A percentile compares a stretch with the other conserved stretches of the same genome.
Evolutionary conservation across 2,113 vertebrate genomes (phyloP).

Genomic region (Pterocles orientalis): DNA sequence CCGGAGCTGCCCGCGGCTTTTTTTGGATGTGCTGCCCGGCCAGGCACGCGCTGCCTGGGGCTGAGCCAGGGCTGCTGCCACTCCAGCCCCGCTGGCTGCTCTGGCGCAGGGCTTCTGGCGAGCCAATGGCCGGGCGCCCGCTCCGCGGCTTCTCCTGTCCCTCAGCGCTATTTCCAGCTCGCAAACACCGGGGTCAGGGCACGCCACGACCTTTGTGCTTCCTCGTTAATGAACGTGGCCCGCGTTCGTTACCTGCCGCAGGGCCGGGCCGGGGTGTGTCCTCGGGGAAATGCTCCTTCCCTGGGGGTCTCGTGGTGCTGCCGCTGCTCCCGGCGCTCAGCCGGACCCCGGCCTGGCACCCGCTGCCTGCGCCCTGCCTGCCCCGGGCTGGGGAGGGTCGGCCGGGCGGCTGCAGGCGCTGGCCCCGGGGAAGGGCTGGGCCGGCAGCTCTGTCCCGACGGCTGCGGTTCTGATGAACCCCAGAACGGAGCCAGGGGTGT

Average conservation of each 20-base stretch:
- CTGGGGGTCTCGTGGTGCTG: accelerated
- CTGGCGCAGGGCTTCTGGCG: neutral
- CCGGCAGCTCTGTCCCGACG: no score
- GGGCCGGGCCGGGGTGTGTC: neutral
- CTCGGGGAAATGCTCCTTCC: neutral
- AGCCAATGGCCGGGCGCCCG: neutral
- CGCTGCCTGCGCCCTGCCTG: neutral
- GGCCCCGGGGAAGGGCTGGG: no score
- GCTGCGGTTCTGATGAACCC: no score
- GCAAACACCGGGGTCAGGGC: neutral
- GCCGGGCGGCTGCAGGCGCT: no score
- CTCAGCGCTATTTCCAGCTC: slow-evolving; percentile 35
- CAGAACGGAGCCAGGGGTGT: no score
- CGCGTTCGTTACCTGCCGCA: accelerated
- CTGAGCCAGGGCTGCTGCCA: neutral
- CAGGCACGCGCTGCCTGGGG: neutral
- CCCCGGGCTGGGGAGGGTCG: neutral
- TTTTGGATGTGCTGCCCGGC: neutral
- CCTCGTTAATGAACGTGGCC: neutral
- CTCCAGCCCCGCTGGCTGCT: neutral
- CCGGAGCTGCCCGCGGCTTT: neutral
- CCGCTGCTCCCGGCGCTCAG: neutral
- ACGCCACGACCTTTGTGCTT: neutral
- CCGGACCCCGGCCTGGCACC: neutral
- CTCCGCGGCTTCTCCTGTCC: neutral